Percentiles rank a stretch among this genome's conserved stretches.
Evolutionary conservation across 2,797 vertebrate species (phyloP).

Genomic region (Lagorchestes hirsutus): DNA sequence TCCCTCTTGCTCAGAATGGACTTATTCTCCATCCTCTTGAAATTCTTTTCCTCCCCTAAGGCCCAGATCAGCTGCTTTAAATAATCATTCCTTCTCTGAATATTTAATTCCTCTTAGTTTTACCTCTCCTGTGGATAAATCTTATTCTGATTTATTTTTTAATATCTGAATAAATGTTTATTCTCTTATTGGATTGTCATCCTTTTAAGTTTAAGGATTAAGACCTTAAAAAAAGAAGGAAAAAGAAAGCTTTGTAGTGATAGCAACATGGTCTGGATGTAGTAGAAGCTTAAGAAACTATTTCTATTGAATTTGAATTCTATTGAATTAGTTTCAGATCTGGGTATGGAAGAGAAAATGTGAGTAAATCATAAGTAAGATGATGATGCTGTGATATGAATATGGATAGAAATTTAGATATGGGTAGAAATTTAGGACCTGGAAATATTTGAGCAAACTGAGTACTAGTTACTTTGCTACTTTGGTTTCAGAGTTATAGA

Average conservation of each 20-base stretch:
- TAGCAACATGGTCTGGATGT: not conserved
- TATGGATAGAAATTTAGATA: not conserved
- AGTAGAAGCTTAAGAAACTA: not conserved
- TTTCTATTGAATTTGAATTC: not conserved
- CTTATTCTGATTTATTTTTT: not conserved
- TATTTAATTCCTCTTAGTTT: not conserved
- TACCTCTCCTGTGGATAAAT: not conserved
- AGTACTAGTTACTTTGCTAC: not conserved
- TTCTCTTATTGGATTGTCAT: not conserved
- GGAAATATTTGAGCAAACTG: not conserved
- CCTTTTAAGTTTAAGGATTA: not conserved
- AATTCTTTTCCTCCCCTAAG: not conserved
- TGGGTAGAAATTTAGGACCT: not conserved
- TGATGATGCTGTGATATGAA: not conserved
- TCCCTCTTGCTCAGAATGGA: not conserved
- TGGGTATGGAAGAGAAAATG: not conserved
- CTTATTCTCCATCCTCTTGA: not conserved
- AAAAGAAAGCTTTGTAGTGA: not conserved
- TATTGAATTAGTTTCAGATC: not conserved
- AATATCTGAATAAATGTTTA: not conserved
- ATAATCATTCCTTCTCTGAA: not conserved
- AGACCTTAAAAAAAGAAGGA: not conserved
- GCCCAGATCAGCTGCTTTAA: not conserved
- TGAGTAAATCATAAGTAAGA: not conserved
- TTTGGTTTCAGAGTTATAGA: not conserved